These are phyloP conservation scores for Ispidina lecontei DNA, from an alignment of 2,797 vertebrate species.

Conservation along the genomic window DNA sequence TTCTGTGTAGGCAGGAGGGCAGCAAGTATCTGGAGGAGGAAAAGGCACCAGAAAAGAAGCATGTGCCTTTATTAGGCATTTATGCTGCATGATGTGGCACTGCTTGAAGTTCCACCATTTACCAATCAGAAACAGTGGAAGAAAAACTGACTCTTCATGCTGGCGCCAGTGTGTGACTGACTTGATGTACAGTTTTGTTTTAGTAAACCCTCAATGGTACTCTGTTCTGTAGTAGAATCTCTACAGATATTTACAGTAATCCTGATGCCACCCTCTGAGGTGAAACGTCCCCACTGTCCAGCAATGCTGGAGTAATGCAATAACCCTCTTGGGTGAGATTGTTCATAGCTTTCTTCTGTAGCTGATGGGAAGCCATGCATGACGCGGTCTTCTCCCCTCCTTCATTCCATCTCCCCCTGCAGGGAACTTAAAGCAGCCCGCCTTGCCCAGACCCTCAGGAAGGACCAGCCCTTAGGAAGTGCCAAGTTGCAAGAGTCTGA, in stretches of 20 bases:
- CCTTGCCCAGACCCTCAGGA: conserved; percentile 78
- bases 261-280: not conserved
- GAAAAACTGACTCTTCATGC: not conserved
- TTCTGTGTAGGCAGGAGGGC: not conserved
- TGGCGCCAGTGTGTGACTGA: not conserved
- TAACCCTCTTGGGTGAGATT: not conserved
- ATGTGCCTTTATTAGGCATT: not conserved
- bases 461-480: conserved; percentile 42
- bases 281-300: not conserved
- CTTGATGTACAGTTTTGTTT: not conserved
- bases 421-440: conserved; percentile 91
- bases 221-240: not conserved
- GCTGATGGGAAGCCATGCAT: not conserved
- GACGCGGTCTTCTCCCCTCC: not conserved
- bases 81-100: not conserved
- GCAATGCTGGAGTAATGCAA: not conserved
- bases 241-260: not conserved
- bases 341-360: not conserved
- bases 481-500: conserved; percentile 45
- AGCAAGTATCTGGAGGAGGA: not conserved
- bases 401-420: not conserved
- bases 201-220: not conserved
- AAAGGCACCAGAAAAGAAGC: not conserved
- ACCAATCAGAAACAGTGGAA: not conserved
- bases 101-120: not conserved